These are phyloP conservation scores for Sabatieria punctata DNA, from an alignment of 2,888 invertebrate genomes.

Conservation along the genomic window DNA sequence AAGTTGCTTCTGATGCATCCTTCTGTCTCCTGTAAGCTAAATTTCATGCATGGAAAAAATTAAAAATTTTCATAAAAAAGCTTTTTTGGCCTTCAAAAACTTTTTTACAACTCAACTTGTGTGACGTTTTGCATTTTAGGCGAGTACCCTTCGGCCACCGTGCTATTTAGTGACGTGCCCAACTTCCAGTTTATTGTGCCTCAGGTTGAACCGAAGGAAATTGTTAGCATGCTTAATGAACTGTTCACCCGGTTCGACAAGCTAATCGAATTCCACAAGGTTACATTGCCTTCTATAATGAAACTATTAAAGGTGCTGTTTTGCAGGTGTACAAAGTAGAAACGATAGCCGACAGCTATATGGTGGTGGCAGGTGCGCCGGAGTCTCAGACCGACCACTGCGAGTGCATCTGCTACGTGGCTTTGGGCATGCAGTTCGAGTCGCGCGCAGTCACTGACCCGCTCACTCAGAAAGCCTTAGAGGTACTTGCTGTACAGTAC, in stretches of 20 bases:
- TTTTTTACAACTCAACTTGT: no score
- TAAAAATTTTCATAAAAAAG: no score
- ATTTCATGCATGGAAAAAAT: no score
- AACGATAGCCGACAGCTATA: constrained; percentile 24
- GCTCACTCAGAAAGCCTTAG: constrained; percentile 18
- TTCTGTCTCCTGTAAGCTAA: no score
- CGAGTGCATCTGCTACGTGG: constrained; percentile 16
- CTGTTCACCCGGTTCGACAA: constrained; percentile 30
- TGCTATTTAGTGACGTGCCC: constrained; percentile 34
- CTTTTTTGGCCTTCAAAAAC: no score
- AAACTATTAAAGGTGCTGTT: neutral
- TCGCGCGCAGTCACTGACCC: no score
- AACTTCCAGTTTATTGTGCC: constrained; percentile 32
- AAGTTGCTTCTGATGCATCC: no score
- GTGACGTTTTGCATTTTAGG: no score
- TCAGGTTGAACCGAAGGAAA: constrained; percentile 27
- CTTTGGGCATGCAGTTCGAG: constrained; percentile 18
- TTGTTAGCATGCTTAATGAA: constrained; percentile 33
- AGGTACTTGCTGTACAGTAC: constrained; percentile 16
- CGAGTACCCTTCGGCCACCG: constrained; percentile 24
- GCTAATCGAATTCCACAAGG: no score
- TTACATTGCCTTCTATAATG: constrained; percentile 3
- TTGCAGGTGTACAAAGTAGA: constrained; percentile 15
- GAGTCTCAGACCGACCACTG: constrained; percentile 19
- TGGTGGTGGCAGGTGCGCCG: constrained; percentile 24